A percentile compares a stretch with the other conserved stretches of the same genome.
These are phyloP conservation scores for Harpalus rubripes DNA, from an alignment of 2,888 invertebrate species.

Conservation along the genomic window DNA sequence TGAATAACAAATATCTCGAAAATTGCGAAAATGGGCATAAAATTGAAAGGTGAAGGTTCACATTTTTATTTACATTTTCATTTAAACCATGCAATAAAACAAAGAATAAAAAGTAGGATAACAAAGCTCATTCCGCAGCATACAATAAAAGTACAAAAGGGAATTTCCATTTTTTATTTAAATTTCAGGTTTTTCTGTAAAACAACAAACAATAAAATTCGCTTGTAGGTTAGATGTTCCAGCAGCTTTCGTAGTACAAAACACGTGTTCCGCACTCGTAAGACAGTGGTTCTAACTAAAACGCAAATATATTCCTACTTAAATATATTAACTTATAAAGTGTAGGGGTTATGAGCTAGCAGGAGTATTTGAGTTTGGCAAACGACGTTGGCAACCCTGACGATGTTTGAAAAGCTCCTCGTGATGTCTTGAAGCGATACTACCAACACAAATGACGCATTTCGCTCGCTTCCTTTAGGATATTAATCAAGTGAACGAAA, in stretches of 20 bases:
- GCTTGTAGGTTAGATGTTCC: slow-evolving; percentile 1
- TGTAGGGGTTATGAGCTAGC: slow-evolving; percentile 48
- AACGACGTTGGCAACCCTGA: slow-evolving; percentile 54
- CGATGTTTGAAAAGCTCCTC: slow-evolving; percentile 49
- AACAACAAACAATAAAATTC: slow-evolving; percentile 41
- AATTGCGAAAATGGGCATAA: not conserved
- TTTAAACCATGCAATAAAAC: slow-evolving; percentile 27
- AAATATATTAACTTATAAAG: slow-evolving; percentile 62
- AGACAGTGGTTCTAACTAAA: slow-evolving; percentile 44
- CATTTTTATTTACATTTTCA: slow-evolving; percentile 42
- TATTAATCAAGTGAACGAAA: slow-evolving; percentile 47
- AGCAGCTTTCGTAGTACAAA: not conserved
- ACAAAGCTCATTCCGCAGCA: slow-evolving; percentile 32
- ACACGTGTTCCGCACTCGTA: slow-evolving; percentile 27
- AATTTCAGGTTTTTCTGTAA: slow-evolving; percentile 14
- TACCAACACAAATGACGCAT: slow-evolving; percentile 36
- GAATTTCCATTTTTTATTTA: slow-evolving; percentile 48
- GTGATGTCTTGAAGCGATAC: slow-evolving; percentile 33
- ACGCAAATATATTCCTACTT: slow-evolving; percentile 57
- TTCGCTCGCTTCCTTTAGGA: slow-evolving; percentile 25
- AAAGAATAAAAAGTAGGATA: slow-evolving; percentile 37
- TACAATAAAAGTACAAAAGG: slow-evolving; percentile 38
- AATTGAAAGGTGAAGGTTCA: slow-evolving; percentile 25
- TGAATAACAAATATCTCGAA: slow-evolving; percentile 12
- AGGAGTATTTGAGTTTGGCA: slow-evolving; percentile 52